Base-by-base conservation (phyloP, 2,888 invertebrate species). In the Arrhopalites spinosus region DNA sequence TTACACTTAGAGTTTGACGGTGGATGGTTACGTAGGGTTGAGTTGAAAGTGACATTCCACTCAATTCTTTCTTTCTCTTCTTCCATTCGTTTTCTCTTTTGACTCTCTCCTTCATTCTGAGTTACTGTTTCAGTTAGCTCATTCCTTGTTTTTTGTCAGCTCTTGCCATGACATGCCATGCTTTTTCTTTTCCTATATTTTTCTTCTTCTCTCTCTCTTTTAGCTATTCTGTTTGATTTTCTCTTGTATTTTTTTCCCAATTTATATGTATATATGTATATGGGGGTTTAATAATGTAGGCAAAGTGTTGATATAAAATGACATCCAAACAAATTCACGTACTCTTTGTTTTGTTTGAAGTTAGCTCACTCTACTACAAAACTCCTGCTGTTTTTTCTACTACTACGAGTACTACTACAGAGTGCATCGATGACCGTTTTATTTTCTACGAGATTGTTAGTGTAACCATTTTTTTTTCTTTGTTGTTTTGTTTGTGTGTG, bases 61-160 rank as follows among this genome's bases (percentile, higher is more conserved):
- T 66, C 43, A 43, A 45, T 66, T 66, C 66, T 45, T 66, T 45
- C 45, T 59, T 64, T 36, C 15, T 27, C 36, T 64, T 30, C 20
- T n/a, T 53, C 23, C 53, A 17, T n/a, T 53, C 53, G 1, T 20
- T 20, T 64, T 5, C 23, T 43, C 23, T 45, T 66, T 66, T 66
- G 66, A 36, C 66, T 66, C 66, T n/a, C 36, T 59, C 36, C 45
- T 66, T 66, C 23, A n/a, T 25, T 7, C 66, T n/a, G 20, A 66
- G 66, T 66, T 66, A 66, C 45, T 66, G 45, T 66, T 66, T 66
- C 45, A 66, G n/a, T 66, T 45, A 29, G n/a, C 30, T 29, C 64
- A 64, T 36, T 64, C 64, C n/a, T 29, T 64, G 13, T 2, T 61
- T n/a, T 64, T 17, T 29, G 7, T 3, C 36, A 36, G 36, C 36